These are phyloP conservation scores for Clarias magur DNA, from an alignment of 2,113 vertebrate genomes.

Conservation along the genomic window DNA sequence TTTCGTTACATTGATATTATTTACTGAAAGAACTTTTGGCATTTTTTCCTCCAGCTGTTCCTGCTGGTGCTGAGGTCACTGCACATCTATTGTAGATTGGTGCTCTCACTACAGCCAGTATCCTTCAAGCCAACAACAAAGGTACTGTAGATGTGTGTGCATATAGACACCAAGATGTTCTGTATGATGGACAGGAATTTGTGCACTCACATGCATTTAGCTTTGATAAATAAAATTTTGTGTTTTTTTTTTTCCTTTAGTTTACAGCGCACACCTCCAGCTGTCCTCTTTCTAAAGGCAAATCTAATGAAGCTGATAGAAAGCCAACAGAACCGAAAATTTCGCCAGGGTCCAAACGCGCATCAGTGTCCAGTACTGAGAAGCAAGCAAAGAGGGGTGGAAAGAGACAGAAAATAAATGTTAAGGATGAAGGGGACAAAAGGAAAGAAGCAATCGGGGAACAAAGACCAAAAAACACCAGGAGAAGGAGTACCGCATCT, in stretches of 20 bases:
- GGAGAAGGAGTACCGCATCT: conserved; percentile 76
- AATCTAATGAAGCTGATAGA: conserved; percentile 38
- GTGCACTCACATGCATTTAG: neutral
- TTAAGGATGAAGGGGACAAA: conserved; percentile 40
- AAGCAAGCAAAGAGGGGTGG: conserved; percentile 59
- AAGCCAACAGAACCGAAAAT: conserved; percentile 52
- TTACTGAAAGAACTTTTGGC: conserved; percentile 11
- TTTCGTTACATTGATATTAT: neutral
- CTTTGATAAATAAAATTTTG: neutral
- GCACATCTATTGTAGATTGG: conserved; percentile 83
- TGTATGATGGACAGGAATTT: neutral
- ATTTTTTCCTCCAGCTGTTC: conserved; percentile 79
- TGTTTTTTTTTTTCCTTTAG: conserved; percentile 43
- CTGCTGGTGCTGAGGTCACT: conserved; percentile 87
- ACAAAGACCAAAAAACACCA: conserved; percentile 71
- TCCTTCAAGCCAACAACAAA: conserved; percentile 78
- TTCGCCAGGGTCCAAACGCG: conserved; percentile 68
- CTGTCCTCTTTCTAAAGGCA: conserved; percentile 30
- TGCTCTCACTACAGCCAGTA: conserved; percentile 90
- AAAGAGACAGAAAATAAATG: conserved; percentile 63
- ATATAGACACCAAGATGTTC: no score
- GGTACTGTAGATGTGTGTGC: conserved; percentile 66
- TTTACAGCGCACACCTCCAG: conserved; percentile 52
- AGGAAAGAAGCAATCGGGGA: conserved; percentile 43
- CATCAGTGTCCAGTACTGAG: conserved; percentile 39